phyloP scores from a whole-genome alignment of 2,797 vertebrate species.

The Pantherophis alleghaniensis region DNA sequence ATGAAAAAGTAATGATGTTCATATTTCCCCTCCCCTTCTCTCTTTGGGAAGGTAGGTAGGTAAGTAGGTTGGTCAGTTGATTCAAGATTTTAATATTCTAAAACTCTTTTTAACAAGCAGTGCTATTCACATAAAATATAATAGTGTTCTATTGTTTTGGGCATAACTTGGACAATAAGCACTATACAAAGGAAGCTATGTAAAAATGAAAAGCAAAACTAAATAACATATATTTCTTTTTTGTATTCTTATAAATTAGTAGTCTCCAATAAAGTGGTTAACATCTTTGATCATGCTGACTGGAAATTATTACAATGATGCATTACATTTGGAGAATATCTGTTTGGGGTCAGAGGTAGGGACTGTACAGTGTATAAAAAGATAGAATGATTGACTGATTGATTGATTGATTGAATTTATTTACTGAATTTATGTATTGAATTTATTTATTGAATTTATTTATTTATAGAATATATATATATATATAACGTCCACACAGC shows the following conservation, averaged over 20 bases:
- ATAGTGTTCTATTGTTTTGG: neutral
- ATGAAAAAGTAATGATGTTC: neutral
- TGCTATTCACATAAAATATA: neutral
- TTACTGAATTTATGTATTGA: too few relatives aligned
- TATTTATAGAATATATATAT: too few relatives aligned
- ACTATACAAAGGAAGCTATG: neutral
- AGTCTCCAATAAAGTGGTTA: neutral
- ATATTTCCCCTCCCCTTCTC: neutral
- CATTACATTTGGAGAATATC: neutral
- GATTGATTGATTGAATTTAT: too few relatives aligned
- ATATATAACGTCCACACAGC: too few relatives aligned
- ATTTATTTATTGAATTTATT: too few relatives aligned
- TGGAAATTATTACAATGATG: neutral
- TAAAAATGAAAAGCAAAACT: neutral
- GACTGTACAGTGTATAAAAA: neutral
- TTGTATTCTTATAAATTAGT: neutral
- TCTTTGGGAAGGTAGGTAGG: neutral
- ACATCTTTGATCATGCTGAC: neutral
- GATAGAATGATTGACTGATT: neutral
- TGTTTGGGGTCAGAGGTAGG: neutral
- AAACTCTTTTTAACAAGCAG: neutral
- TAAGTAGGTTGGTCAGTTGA: neutral
- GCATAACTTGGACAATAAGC: neutral
- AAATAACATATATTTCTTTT: neutral
- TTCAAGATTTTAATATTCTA: neutral